These are phyloP conservation scores for Potorous gilbertii DNA, from an alignment of 2,797 vertebrate species.

Conservation along the genomic window DNA sequence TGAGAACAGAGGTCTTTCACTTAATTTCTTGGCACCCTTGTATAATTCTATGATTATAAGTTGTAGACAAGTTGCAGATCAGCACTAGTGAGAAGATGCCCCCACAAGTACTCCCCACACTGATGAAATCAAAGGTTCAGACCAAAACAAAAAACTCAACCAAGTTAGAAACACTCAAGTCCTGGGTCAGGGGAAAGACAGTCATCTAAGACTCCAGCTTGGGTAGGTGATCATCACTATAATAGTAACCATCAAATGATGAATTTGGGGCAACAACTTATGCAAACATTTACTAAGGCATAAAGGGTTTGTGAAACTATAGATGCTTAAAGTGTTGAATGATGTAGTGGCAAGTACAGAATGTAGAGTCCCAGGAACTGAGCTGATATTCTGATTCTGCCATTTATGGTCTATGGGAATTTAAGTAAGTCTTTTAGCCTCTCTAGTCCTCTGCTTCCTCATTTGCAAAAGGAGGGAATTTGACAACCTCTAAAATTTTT, in stretches of 20 bases:
- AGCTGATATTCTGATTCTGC: neutral
- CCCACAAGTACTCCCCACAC: neutral
- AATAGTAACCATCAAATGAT: neutral
- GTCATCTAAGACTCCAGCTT: neutral
- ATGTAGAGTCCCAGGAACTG: neutral
- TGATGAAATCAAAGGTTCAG: neutral
- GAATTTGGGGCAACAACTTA: neutral
- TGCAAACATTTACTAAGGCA: neutral
- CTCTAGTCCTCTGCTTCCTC: neutral
- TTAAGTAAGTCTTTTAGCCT: neutral
- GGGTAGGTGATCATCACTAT: neutral
- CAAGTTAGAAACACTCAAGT: neutral
- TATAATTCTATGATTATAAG: neutral
- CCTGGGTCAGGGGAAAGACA: neutral
- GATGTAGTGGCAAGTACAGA: neutral
- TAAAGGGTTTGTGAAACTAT: neutral
- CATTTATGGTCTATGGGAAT: neutral
- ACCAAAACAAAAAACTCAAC: neutral
- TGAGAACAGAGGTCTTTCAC: neutral
- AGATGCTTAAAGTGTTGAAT: neutral
- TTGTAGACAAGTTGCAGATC: neutral
- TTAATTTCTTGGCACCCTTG: neutral
- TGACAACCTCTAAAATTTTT: neutral
- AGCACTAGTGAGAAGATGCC: neutral
- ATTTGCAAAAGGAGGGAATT: neutral